Conservation (phyloP, 2,113 vertebrate genomes). For the Riparia riparia region DNA sequence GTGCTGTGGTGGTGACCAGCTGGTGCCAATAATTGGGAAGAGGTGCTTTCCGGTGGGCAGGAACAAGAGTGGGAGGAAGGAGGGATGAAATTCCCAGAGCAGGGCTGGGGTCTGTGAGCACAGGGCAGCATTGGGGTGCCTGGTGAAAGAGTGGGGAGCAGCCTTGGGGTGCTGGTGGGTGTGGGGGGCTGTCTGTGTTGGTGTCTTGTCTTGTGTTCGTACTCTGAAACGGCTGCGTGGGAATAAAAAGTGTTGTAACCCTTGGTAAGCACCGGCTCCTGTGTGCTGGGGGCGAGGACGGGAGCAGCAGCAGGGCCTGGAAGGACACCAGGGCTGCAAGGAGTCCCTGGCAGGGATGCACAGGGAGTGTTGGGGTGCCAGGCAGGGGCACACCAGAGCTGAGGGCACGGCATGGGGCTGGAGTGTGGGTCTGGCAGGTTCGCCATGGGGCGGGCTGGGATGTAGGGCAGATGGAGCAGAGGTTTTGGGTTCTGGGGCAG, state of each 20-base stretch:
- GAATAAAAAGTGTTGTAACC: constrained; percentile 59
- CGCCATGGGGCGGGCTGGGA: background rate
- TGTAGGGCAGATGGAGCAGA: background rate
- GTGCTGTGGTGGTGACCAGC: background rate
- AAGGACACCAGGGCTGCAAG: background rate
- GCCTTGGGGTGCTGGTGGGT: background rate
- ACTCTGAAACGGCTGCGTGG: constrained; percentile 39
- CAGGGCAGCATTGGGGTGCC: rapidly evolving
- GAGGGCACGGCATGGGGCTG: background rate
- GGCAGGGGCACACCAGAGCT: background rate
- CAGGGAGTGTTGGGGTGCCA: background rate
- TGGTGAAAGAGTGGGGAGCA: rapidly evolving
- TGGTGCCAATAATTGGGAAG: rapidly evolving
- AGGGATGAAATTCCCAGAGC: background rate
- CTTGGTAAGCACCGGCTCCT: background rate
- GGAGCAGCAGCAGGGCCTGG: background rate
- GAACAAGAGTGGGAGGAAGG: rapidly evolving
- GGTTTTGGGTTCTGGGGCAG: background rate
- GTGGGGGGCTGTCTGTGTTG: background rate
- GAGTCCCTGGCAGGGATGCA: background rate
- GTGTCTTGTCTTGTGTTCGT: constrained; percentile 42
- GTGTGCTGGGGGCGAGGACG: rapidly evolving
- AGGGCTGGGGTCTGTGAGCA: rapidly evolving
- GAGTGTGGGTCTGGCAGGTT: background rate
- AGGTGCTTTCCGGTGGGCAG: background rate